Base-by-base conservation (phyloP, 2,113 vertebrate species). In the Cynoglossus semilaevis region DNA sequence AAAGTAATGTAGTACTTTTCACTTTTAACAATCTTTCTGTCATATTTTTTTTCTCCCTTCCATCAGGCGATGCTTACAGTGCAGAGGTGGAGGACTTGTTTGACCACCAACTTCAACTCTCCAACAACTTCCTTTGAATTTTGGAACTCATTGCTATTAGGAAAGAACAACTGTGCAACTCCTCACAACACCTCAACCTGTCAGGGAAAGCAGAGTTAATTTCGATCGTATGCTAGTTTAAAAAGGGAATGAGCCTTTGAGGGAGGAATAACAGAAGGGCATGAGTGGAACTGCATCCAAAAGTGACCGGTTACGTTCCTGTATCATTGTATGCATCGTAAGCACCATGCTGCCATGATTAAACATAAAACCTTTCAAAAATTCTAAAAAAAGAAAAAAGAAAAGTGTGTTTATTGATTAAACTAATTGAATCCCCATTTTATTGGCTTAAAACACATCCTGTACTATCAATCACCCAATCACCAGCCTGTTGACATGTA, bases 101-200 rank as follows among this genome's bases (percentile, higher is more conserved):
- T 63, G 95, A 98, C 81, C 93, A 91, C 85, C 89, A 88, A 43
- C 91, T 88, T 60, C 91, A 93, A 80, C 91, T 99, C 76, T 87
- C 92, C 76, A 97, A 91, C 89, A 98, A 98, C 90, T 88, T 96
- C 9, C 88, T 98, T 79, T 98, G 90, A 95, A 70, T 62, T 14
- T 13, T 49, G 55, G 44, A 68, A 70, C 47, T 67, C 12, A 5
- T 59, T 48, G n/a, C 71, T 66, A 63, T 63, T 60, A 76, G 68
- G 61, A 63, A 48, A 62, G 52, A 77, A 59, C 66, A 73, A 71
- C 51, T 67, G 74, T 55, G 76, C 38, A 72, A 70, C 66, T 79
- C 79, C 54, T 79, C 51, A 58, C 55, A 67, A 63, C 82, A 64
- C 76, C 77, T 79, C 70, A 69, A 54, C 56, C 53, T 56, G 60